Conservation (phyloP, 2,797 vertebrate species). For the Sphaeramia orbicularis region DNA sequence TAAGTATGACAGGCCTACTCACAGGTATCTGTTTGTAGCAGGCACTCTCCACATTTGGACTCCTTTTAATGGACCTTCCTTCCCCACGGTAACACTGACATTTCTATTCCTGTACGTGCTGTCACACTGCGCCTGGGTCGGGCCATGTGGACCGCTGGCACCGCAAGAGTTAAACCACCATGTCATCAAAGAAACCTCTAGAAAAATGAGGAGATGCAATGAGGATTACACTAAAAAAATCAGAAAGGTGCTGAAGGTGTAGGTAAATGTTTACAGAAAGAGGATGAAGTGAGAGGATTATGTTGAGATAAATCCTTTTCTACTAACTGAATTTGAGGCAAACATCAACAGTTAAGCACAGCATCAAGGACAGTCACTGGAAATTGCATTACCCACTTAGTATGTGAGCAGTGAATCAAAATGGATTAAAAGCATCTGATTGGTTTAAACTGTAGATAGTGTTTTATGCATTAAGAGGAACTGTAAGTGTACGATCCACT, state of each 20-base stretch:
- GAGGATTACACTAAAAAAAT: background rate
- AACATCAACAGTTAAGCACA: background rate
- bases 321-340: too few relatives aligned
- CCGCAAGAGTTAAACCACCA: conserved; percentile 92
- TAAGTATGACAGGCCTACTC: conserved; percentile 47
- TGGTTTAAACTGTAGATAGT: conserved; percentile 5
- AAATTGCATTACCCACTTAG: conserved; percentile 8
- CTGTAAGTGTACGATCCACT: conserved; percentile 4
- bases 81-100: conserved; percentile 85
- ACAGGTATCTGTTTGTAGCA: conserved; percentile 89
- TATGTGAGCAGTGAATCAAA: background rate
- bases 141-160: conserved; percentile 88
- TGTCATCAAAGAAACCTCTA: conserved; percentile 83
- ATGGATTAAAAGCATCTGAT: conserved; percentile 24
- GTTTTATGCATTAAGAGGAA: conserved; percentile 7
- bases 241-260: background rate
- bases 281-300: background rate
- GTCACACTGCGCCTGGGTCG: conserved; percentile 93
- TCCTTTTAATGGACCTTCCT: conserved; percentile 85
- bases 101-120: conserved; percentile 89
- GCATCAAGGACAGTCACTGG: conserved; percentile 1
- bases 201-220: conserved; percentile 21
- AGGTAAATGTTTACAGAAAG: background rate
- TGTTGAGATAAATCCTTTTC: too few relatives aligned
- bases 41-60: conserved; percentile 92